Evolutionary conservation across 1,140 invertebrate genomes (phyloP).

Genomic region (Eupristina koningsbergeri): DNA sequence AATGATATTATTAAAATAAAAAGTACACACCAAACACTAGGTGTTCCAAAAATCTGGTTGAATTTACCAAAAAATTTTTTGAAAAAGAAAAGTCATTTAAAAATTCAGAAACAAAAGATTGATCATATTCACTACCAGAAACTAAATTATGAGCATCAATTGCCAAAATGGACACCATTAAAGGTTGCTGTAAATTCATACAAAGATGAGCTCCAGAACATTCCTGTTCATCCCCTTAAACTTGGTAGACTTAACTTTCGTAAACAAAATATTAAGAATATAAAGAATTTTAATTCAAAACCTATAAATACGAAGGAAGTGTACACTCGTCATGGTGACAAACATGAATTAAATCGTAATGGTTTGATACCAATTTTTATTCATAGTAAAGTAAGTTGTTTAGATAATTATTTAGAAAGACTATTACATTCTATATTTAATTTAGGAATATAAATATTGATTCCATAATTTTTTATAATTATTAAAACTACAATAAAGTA

Average conservation of each 20-base stretch:
- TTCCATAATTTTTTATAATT: too few species aligned
- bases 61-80: slow-evolving; percentile 75
- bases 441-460: too few species aligned
- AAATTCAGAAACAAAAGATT: not conserved
- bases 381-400: slow-evolving; percentile 57
- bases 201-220: not conserved
- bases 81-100: slow-evolving; percentile 69
- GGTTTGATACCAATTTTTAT: slow-evolving; percentile 71
- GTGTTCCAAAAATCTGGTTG: slow-evolving; percentile 74
- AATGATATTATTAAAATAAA: slow-evolving; percentile 49
- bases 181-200: not conserved
- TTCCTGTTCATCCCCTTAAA: not conserved
- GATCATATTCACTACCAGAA: slow-evolving; percentile 54
- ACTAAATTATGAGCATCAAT: slow-evolving; percentile 52
- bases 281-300: slow-evolving; percentile 67
- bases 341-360: slow-evolving; percentile 67
- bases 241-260: slow-evolving; percentile 70
- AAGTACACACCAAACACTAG: slow-evolving; percentile 74
- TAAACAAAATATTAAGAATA: slow-evolving; percentile 74
- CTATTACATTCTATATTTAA: too few species aligned
- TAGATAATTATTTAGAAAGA: not conserved
- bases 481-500: too few species aligned
- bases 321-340: slow-evolving; percentile 68
- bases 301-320: slow-evolving; percentile 70
- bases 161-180: slow-evolving; percentile 55